phyloP scores from a whole-genome alignment of 2,888 invertebrate genomes.

The Galerucella nymphaeae region DNA sequence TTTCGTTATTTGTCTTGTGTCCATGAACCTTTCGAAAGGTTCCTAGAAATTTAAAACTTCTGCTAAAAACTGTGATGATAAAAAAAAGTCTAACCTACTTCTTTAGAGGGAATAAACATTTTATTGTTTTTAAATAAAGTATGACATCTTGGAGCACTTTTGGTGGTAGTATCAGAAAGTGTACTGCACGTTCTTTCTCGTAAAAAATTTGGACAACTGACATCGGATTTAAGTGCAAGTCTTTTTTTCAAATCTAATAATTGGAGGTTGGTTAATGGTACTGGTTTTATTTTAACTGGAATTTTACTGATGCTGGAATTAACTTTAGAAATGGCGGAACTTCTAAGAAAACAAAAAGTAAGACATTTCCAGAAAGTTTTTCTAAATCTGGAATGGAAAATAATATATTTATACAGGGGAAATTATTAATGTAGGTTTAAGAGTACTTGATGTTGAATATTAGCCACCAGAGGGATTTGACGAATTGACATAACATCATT shows the following conservation, averaged over 20 bases:
- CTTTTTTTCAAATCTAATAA: constrained; percentile 29
- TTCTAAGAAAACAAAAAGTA: constrained; percentile 4
- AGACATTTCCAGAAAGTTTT: not conserved
- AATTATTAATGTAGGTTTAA: not conserved
- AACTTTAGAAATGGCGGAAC: constrained; percentile 17
- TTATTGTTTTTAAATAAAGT: constrained; percentile 46
- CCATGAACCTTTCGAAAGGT: constrained; percentile 6
- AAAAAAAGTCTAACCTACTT: constrained; percentile 10
- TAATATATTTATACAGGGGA: not conserved
- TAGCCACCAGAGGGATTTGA: constrained; percentile 41
- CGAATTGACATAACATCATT: constrained; percentile 47
- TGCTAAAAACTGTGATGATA: too few species aligned
- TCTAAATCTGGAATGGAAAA: not conserved
- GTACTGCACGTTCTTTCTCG: constrained; percentile 43
- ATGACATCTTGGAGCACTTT: constrained; percentile 38
- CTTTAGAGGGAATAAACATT: constrained; percentile 32
- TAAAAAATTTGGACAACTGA: constrained; percentile 48
- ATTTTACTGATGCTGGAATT: constrained; percentile 43
- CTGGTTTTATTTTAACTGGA: constrained; percentile 45
- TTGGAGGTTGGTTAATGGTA: not conserved
- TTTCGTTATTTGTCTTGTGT: constrained; percentile 35
- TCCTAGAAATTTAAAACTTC: not conserved
- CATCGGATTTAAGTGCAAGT: constrained; percentile 38
- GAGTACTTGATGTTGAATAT: constrained; percentile 7
- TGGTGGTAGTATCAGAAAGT: constrained; percentile 37